Percentiles rank a stretch among this genome's conserved stretches.
phyloP scores from a whole-genome alignment of 1,140 invertebrate genomes.

The Drosophila varians region DNA sequence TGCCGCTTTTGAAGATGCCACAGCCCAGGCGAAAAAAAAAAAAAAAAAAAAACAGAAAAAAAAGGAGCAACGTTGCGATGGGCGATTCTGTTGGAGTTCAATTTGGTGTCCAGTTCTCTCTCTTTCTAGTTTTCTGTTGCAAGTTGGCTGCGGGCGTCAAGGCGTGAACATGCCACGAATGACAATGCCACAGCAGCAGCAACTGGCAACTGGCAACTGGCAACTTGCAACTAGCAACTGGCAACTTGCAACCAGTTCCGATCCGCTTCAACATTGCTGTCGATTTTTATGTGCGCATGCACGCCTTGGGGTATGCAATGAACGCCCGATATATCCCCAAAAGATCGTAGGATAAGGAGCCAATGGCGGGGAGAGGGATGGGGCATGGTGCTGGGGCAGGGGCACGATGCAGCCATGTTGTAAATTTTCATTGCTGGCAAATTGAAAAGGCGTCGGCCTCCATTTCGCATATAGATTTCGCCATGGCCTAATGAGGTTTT shows the following conservation, averaged over 20 bases:
- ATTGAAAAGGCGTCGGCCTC: conserved; percentile 79
- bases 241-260: conserved; percentile 46
- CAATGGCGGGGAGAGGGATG: neutral
- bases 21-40: neutral
- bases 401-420: conserved; percentile 43
- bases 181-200: conserved; percentile 62
- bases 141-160: conserved; percentile 71
- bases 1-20: conserved; percentile 73
- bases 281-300: conserved; percentile 83
- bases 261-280: conserved; percentile 66
- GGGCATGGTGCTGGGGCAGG: neutral
- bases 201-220: conserved; percentile 5
- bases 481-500: conserved; percentile 71
- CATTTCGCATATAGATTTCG: conserved; percentile 73
- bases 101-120: conserved; percentile 33
- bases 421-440: conserved; percentile 81
- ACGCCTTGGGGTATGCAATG: conserved; percentile 80
- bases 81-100: conserved; percentile 47
- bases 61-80: conserved; percentile 23
- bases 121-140: conserved; percentile 3
- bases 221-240: conserved; percentile 12
- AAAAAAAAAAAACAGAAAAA: neutral
- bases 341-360: neutral
- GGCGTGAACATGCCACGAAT: conserved; percentile 79
- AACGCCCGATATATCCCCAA: conserved; percentile 18